Conservation (phyloP, 2,113 vertebrate genomes). For the Dipodomys stephensi region DNA sequence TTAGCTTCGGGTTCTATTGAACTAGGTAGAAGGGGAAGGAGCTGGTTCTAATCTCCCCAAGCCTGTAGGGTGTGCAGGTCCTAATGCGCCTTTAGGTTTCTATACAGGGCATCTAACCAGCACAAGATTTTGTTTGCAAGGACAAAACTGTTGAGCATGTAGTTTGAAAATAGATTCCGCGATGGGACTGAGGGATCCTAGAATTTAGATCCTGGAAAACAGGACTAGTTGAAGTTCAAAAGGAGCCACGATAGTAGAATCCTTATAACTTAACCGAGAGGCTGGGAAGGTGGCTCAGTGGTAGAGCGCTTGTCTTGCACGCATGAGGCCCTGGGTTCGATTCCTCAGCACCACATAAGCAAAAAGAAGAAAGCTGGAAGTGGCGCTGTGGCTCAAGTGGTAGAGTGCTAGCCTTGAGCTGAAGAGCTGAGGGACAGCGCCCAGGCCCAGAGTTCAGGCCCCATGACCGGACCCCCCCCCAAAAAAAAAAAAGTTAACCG, state of each 20-base stretch:
- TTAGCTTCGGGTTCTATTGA: background rate
- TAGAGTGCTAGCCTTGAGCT: too few species aligned
- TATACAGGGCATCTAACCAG: background rate
- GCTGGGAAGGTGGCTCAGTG: too few species aligned
- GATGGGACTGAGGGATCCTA: background rate
- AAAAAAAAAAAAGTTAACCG: background rate
- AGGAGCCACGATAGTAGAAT: background rate
- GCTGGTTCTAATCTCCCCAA: background rate
- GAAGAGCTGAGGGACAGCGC: too few species aligned
- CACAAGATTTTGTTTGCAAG: conserved; percentile 60
- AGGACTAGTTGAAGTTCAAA: background rate
- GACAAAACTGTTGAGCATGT: conserved; percentile 8
- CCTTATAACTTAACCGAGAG: background rate
- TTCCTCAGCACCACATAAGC: too few species aligned
- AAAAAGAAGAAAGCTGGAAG: too few species aligned
- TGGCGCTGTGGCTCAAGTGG: too few species aligned
- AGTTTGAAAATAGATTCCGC: background rate
- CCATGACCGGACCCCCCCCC: too few species aligned
- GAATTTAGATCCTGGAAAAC: background rate
- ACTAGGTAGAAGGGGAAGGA: background rate
- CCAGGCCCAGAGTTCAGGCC: too few species aligned
- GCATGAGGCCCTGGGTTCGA: too few species aligned
- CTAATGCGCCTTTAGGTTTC: background rate
- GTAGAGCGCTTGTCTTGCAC: too few species aligned
- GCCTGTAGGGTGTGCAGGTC: background rate